phyloP scores from a whole-genome alignment of 2,113 vertebrate species.

The Recurvirostra avosetta region DNA sequence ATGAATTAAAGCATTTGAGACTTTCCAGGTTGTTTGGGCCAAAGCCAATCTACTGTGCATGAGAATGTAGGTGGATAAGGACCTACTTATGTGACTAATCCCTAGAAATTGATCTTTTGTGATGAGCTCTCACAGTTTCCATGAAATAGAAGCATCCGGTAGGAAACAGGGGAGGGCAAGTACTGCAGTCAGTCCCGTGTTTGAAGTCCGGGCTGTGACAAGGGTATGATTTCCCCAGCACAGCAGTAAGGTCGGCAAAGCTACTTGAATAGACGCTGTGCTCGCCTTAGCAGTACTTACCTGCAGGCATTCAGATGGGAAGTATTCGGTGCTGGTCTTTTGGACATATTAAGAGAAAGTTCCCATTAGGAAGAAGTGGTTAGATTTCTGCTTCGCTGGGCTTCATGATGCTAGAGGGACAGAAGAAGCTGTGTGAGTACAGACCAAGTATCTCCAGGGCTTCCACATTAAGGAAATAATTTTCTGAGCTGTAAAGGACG shows the following conservation, averaged over 20 bases:
- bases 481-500: neutral
- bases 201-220: neutral
- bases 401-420: neutral
- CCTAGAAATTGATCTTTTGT: neutral
- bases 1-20: neutral
- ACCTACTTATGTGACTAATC: neutral
- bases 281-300: neutral
- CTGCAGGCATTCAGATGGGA: neutral
- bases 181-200: neutral
- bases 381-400: neutral
- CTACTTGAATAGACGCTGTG: neutral
- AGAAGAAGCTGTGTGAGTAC: neutral
- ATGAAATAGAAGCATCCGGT: neutral
- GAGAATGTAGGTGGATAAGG: neutral
- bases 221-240: neutral
- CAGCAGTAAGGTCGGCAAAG: rapidly evolving
- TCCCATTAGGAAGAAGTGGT: neutral
- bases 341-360: neutral
- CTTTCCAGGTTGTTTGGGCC: neutral
- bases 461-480: neutral
- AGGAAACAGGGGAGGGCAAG: neutral
- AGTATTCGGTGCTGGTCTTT: neutral
- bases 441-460: neutral
- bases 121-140: neutral
- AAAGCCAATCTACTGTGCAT: neutral